Conservation (phyloP, 64 coral and sea anemone species). For the Actinia equina region DNA sequence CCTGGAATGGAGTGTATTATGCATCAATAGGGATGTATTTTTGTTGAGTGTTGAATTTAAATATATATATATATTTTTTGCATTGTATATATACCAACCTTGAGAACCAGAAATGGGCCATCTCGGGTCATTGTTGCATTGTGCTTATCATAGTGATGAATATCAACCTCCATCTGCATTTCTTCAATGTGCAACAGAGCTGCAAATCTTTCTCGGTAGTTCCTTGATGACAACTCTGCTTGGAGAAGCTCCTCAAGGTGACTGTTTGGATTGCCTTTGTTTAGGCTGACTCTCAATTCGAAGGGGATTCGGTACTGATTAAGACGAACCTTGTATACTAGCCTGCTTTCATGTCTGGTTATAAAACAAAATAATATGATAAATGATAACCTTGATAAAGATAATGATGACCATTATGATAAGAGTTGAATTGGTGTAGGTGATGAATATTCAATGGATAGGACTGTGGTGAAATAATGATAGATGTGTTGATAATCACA, state of each 20-base stretch:
- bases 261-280: conserved; percentile 46
- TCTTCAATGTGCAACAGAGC: conserved; percentile 88
- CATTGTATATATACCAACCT: conserved; percentile 18
- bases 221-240: conserved; percentile 25
- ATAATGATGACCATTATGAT: no score
- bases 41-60: no score
- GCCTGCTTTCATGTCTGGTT: conserved; percentile 28
- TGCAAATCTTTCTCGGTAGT: conserved; percentile 59
- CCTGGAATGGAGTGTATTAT: no score
- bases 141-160: conserved; percentile 75
- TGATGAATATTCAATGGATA: no score
- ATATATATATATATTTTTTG: not conserved
- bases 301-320: conserved; percentile 25
- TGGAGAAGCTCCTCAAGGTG: conserved; percentile 31
- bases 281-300: conserved; percentile 35
- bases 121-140: conserved; percentile 39
- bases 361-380: not conserved
- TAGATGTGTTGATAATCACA: no score
- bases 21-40: no score
- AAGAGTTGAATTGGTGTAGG: no score
- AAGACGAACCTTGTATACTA: not conserved
- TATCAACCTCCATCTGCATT: conserved; percentile 94
- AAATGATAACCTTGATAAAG: not conserved
- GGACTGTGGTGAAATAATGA: no score
- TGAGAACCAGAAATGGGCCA: conserved; percentile 40